Evolutionary conservation across 2,888 invertebrate species (phyloP).

Genomic region (Eustalomyia histrio): DNA sequence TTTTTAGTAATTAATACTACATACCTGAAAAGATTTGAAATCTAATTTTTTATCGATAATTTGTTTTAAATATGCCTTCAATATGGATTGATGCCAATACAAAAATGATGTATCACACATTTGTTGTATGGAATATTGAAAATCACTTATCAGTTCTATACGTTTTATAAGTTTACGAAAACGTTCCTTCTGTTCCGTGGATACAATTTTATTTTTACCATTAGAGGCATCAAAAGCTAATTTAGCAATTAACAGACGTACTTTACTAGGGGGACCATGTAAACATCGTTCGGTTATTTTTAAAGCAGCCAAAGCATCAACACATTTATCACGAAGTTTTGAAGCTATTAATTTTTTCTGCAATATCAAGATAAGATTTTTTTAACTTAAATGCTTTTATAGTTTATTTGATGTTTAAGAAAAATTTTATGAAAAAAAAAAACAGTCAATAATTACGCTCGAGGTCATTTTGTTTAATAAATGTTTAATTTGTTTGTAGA

Average conservation of each 20-base stretch:
- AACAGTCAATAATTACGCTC: too few relatives aligned
- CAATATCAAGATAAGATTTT: background rate
- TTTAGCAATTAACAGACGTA: conserved; percentile 84
- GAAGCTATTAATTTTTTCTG: conserved; percentile 83
- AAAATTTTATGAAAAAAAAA: too few relatives aligned
- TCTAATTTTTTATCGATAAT: conserved; percentile 85
- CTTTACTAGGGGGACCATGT: conserved; percentile 83
- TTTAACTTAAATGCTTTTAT: too few relatives aligned
- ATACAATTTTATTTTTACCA: conserved; percentile 80
- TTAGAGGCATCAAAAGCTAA: conserved; percentile 85
- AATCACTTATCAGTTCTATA: conserved; percentile 83
- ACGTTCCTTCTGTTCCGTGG: conserved; percentile 83
- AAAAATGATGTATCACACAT: conserved; percentile 88
- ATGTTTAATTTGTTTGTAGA: too few relatives aligned
- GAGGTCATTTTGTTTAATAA: too few relatives aligned
- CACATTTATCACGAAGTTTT: conserved; percentile 83
- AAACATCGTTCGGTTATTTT: conserved; percentile 86
- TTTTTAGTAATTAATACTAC: background rate
- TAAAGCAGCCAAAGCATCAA: conserved; percentile 87
- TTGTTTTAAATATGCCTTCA: conserved; percentile 88
- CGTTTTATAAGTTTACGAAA: conserved; percentile 84
- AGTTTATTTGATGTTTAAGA: too few relatives aligned
- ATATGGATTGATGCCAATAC: conserved; percentile 89
- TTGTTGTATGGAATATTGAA: conserved; percentile 82
- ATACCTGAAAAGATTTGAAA: conserved; percentile 78